Percentiles rank a stretch among this genome's conserved stretches.
Evolutionary conservation across 2,888 invertebrate genomes (phyloP).

Genomic region (Erpobdella octoculata): DNA sequence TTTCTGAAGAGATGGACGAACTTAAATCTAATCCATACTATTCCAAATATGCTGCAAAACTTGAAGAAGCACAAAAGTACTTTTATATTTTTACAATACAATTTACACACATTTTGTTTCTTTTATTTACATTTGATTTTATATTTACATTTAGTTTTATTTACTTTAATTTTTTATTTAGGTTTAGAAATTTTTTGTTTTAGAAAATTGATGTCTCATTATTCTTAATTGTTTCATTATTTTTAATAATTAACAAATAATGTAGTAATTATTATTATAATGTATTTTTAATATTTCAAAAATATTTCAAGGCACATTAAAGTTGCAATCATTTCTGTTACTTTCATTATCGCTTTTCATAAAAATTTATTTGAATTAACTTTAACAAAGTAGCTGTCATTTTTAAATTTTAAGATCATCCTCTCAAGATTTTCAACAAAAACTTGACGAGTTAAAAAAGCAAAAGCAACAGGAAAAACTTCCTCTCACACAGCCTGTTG

Average conservation of each 20-base stretch:
- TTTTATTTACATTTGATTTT: too few species aligned
- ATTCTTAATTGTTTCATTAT: too few species aligned
- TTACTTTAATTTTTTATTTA: not conserved
- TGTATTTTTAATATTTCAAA: not conserved
- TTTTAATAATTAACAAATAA: too few species aligned
- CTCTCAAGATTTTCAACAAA: constrained; percentile 40
- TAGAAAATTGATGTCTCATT: not conserved
- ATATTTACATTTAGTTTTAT: too few species aligned
- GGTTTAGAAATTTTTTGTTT: not conserved
- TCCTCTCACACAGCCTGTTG: not conserved
- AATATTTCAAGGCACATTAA: not conserved
- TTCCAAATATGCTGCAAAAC: constrained; percentile 45
- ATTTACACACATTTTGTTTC: too few species aligned
- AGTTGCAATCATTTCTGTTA: not conserved
- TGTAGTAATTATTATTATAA: too few species aligned
- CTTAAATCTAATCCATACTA: constrained; percentile 44
- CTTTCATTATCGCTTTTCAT: not conserved
- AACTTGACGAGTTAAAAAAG: constrained; percentile 38
- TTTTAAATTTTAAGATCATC: constrained; percentile 35
- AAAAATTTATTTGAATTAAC: not conserved
- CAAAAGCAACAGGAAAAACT: constrained; percentile 32
- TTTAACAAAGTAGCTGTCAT: not conserved
- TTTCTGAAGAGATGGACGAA: constrained; percentile 33
- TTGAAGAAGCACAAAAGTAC: constrained; percentile 36
- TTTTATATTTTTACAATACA: not conserved